Evolutionary conservation across 2,888 invertebrate genomes (phyloP).

Genomic region (Pteria penguin): DNA sequence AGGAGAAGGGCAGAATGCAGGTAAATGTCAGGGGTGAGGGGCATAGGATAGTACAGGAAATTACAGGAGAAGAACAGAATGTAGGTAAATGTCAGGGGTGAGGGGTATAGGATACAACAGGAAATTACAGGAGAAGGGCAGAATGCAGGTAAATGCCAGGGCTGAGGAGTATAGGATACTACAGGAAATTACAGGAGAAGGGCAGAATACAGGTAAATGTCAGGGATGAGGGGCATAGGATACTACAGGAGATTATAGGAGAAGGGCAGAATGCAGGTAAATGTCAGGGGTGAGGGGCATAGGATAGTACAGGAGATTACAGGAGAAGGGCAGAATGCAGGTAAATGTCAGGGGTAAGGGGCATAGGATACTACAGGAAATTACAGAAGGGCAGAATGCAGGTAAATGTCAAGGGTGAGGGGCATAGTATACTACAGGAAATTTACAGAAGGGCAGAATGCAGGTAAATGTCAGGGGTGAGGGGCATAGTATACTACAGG

Average conservation of each 20-base stretch:
- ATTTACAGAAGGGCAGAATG: too few species aligned
- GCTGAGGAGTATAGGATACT: constrained; percentile 88
- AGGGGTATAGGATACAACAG: constrained; percentile 86
- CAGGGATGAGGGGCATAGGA: constrained; percentile 90
- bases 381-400: too few species aligned
- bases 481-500: too few species aligned
- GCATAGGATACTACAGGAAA: too few species aligned
- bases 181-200: constrained; percentile 80
- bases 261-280: constrained; percentile 61
- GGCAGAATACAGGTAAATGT: constrained; percentile 52
- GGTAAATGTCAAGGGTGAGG: too few species aligned
- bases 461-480: too few species aligned
- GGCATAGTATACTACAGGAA: too few species aligned
- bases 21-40: too few species aligned
- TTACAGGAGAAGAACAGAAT: too few species aligned
- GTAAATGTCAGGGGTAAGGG: too few species aligned
- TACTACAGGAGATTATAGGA: constrained; percentile 81
- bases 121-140: constrained; percentile 79
- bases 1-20: too few species aligned
- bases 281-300: constrained; percentile 89
- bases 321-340: constrained; percentile 65
- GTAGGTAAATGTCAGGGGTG: too few species aligned
- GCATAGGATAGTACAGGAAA: constrained; percentile 84
- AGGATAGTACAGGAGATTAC: constrained; percentile 82
- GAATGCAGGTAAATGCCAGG: constrained; percentile 81